These are phyloP conservation scores for Osmerus mordax DNA, from an alignment of 2,113 vertebrate species.

Conservation along the genomic window DNA sequence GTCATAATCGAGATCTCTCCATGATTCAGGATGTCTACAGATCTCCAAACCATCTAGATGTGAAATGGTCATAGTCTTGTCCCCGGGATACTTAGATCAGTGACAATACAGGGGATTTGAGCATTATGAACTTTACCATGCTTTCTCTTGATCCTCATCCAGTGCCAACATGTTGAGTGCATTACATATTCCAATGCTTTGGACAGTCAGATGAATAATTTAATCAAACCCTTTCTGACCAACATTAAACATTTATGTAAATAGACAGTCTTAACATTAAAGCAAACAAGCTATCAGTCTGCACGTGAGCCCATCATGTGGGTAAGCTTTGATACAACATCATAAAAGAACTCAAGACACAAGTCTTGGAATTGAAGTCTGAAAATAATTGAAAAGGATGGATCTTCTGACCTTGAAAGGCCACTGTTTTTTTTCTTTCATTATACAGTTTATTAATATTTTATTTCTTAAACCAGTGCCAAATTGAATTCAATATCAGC, in stretches of 20 bases:
- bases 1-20: too few relatives aligned
- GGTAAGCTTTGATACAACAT: neutral
- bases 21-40: too few relatives aligned
- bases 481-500: too few relatives aligned
- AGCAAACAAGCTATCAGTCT: neutral
- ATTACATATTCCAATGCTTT: neutral
- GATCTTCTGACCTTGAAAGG: neutral
- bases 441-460: too few relatives aligned
- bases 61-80: too few relatives aligned
- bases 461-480: too few relatives aligned
- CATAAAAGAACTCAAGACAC: neutral
- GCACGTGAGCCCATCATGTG: neutral
- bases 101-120: too few relatives aligned
- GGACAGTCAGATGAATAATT: neutral
- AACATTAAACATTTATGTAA: neutral
- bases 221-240: constrained; percentile 1
- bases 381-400: neutral
- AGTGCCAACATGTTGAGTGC: neutral
- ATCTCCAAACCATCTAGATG: too few relatives aligned
- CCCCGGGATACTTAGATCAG: too few relatives aligned
- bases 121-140: neutral
- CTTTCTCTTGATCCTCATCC: neutral
- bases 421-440: too few relatives aligned
- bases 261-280: neutral
- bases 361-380: neutral